A percentile compares a stretch with the other conserved stretches of the same genome.
phyloP scores from a whole-genome alignment of 1,140 invertebrate species.

The Drosophila nigrodunni region DNA sequence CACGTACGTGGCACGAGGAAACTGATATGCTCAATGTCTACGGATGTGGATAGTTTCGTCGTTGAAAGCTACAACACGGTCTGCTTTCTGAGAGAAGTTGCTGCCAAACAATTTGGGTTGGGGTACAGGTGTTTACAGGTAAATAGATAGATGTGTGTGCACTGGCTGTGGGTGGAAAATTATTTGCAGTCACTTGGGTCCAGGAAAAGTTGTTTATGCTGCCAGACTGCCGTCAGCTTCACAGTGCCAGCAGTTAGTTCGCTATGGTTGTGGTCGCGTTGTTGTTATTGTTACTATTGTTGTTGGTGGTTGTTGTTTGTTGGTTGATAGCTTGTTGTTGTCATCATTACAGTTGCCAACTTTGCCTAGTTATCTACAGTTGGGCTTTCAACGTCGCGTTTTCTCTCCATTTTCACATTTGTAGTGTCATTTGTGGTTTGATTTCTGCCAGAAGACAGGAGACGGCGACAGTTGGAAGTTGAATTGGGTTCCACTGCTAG shows the following conservation, averaged over 20 bases:
- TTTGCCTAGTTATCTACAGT: constrained; percentile 38
- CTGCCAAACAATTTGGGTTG: constrained; percentile 15
- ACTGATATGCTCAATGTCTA: background rate
- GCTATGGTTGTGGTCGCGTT: constrained; percentile 49
- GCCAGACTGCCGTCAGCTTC: constrained; percentile 53
- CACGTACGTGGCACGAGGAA: background rate
- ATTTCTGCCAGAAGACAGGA: constrained; percentile 46
- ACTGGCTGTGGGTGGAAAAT: constrained; percentile 38
- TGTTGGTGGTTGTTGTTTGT: constrained; percentile 32
- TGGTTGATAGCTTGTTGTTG: constrained; percentile 46
- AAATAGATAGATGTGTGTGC: background rate
- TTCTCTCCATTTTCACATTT: constrained; percentile 58
- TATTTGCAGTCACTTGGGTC: constrained; percentile 65
- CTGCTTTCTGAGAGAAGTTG: background rate
- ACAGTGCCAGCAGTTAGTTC: constrained; percentile 46
- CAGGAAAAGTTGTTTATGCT: constrained; percentile 55
- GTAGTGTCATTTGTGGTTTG: constrained; percentile 74
- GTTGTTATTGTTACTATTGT: constrained; percentile 57
- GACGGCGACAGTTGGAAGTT: background rate
- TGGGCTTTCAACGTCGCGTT: constrained; percentile 20
- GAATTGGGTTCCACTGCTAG: background rate
- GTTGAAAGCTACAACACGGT: constrained; percentile 9
- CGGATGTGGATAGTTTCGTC: constrained; percentile 1
- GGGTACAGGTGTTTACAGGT: background rate
- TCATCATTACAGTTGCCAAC: constrained; percentile 46